Conservation (phyloP, 2,797 vertebrate species). For the Manis javanica region DNA sequence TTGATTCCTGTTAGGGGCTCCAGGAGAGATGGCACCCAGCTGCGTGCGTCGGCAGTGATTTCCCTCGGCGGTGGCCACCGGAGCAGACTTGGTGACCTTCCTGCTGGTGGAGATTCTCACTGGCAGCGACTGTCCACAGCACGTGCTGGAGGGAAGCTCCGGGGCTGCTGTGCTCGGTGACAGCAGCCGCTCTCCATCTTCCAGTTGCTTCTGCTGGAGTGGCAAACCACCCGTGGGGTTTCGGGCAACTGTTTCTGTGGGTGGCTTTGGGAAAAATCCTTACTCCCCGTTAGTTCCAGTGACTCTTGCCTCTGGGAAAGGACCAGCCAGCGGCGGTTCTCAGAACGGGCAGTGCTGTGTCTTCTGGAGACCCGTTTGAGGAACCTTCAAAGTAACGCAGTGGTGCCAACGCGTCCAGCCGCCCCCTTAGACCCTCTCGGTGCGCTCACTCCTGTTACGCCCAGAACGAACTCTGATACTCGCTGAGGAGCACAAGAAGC, state of each 20-base stretch:
- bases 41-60: not conserved
- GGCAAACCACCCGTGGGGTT: not conserved
- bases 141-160: not conserved
- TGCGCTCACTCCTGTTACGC: not conserved
- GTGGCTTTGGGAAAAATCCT: not conserved
- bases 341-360: not conserved
- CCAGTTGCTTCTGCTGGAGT: not conserved
- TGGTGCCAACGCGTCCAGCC: not conserved
- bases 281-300: not conserved
- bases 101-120: not conserved
- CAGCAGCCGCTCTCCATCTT: not conserved
- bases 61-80: not conserved
- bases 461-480: not conserved
- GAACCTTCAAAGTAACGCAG: not conserved
- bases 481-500: not conserved
- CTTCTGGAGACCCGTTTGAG: not conserved
- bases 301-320: not conserved
- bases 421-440: fast-evolving
- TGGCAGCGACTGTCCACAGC: not conserved
- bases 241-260: not conserved
- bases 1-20: not conserved
- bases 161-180: not conserved
- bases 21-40: too few relatives aligned
- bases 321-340: not conserved
- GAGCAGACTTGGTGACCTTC: not conserved